Base-by-base conservation (phyloP, 2,888 invertebrate genomes). In the Oligia strigilis region DNA sequence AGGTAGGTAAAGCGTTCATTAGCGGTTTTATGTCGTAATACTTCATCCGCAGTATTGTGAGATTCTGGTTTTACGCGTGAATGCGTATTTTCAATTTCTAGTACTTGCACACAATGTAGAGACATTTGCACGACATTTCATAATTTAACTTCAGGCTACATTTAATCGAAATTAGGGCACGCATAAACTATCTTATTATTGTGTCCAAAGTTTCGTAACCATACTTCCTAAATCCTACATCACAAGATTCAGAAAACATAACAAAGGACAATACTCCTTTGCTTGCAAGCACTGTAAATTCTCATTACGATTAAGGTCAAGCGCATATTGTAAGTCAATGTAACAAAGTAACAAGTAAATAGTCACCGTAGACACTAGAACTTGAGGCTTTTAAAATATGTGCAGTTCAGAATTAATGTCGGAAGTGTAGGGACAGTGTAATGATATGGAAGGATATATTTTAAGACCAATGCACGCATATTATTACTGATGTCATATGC, bases 41-140 rank as follows among this genome's bases (percentile, higher is more conserved):
- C 74, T 84, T 85, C 73, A 85, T 84, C 85, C 85, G 84, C 73
- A 85, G 78, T 78, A 85, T 84, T 84, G 84, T 85, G 58, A 46
- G 70, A 71, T 84, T 78, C 85, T 85, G 75, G 85, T 85, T 84
- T 78, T 73, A 82, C 62, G 78, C 82, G 71, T 75, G 65, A 81
- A 78, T 75, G 72, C 72, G 72, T 85, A 78, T 85, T 75, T 72
- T 72, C 82, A 75, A 82, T 84, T 76, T 77, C 74, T 66, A 65
- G 62, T 72, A 70, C 77, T 74, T 65, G 82, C 52, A 75, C 69
- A 85, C 83, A 85, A 86, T 80, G 77, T 80, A 83, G 17, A 72
- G 69, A 86, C 75, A 85, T 75, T 85, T 82, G 77, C 82, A 73
- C 65, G 79, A 77, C 83, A 83, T 80, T 85, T 86, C 83, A 86